phyloP scores from a whole-genome alignment of 2,888 invertebrate species.

The Ecliptopera silaceata region DNA sequence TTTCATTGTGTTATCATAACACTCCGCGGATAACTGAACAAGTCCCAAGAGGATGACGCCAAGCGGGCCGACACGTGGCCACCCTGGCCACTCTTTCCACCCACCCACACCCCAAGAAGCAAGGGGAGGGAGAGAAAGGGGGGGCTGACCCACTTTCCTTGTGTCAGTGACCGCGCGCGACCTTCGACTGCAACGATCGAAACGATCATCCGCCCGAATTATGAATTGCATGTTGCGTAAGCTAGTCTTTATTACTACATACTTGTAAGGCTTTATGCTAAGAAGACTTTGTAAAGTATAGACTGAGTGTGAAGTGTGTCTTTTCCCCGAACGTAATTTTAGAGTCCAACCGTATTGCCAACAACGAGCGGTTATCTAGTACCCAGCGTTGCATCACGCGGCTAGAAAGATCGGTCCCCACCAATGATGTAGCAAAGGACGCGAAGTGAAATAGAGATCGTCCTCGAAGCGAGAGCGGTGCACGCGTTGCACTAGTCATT shows the following conservation, averaged over 20 bases:
- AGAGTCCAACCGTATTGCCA: constrained; percentile 24
- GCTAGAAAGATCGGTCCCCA: constrained; percentile 82
- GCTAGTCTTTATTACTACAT: constrained; percentile 54
- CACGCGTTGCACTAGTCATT: constrained; percentile 82
- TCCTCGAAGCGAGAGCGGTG: constrained; percentile 83
- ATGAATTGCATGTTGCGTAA: constrained; percentile 63
- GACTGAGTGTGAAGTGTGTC: not conserved
- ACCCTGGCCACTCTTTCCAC: constrained; percentile 23
- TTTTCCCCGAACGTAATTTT: constrained; percentile 20
- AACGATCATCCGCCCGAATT: constrained; percentile 57
- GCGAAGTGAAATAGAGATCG: constrained; percentile 82
- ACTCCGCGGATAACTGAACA: constrained; percentile 13
- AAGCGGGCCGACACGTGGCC: constrained; percentile 56
- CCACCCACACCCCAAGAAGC: constrained; percentile 28
- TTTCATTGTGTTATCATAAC: not conserved
- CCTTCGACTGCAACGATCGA: constrained; percentile 76
- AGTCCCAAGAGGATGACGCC: constrained; percentile 32
- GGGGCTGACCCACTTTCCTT: constrained; percentile 70
- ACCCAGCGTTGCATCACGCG: constrained; percentile 74
- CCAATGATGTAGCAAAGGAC: constrained; percentile 80
- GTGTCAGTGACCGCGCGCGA: constrained; percentile 77
- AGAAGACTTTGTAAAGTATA: not conserved
- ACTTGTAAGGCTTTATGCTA: constrained; percentile 38
- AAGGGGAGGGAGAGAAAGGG: constrained; percentile 45
- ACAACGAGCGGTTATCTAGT: constrained; percentile 59